Evolutionary conservation across 2,888 invertebrate genomes (phyloP).

Genomic region (Diaprepes abbreviatus): DNA sequence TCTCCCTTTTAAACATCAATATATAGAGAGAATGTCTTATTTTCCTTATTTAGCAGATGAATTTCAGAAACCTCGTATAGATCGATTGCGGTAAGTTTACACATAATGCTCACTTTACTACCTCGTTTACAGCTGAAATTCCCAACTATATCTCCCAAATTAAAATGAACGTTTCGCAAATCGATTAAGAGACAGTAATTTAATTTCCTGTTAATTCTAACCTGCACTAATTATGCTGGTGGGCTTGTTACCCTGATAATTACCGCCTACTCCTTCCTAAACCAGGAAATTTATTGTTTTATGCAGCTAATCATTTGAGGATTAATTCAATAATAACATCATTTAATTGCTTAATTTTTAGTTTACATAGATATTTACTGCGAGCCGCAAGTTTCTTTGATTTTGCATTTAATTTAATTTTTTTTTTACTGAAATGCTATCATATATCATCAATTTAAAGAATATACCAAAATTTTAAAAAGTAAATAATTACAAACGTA

Average conservation of each 20-base stretch:
- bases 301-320: slow-evolving; percentile 15
- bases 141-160: slow-evolving; percentile 23
- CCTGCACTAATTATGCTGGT: slow-evolving; percentile 33
- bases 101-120: neutral
- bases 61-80: too few relatives aligned
- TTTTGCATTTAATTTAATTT: too few relatives aligned
- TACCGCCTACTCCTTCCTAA: slow-evolving; percentile 19
- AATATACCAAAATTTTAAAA: too few relatives aligned
- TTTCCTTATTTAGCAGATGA: too few relatives aligned
- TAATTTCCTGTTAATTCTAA: slow-evolving; percentile 41
- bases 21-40: too few relatives aligned
- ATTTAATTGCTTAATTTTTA: neutral
- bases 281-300: slow-evolving; percentile 20
- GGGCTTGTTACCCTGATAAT: slow-evolving; percentile 22
- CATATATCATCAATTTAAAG: too few relatives aligned
- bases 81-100: neutral
- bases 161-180: slow-evolving; percentile 33
- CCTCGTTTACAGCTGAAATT: slow-evolving; percentile 23
- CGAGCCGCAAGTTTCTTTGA: too few relatives aligned
- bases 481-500: too few relatives aligned
- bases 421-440: too few relatives aligned
- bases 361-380: too few relatives aligned
- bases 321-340: neutral
- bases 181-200: slow-evolving; percentile 39
- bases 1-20: too few relatives aligned